These are phyloP conservation scores for Siniperca obscura DNA, from an alignment of 2,797 vertebrate species.

Conservation along the genomic window DNA sequence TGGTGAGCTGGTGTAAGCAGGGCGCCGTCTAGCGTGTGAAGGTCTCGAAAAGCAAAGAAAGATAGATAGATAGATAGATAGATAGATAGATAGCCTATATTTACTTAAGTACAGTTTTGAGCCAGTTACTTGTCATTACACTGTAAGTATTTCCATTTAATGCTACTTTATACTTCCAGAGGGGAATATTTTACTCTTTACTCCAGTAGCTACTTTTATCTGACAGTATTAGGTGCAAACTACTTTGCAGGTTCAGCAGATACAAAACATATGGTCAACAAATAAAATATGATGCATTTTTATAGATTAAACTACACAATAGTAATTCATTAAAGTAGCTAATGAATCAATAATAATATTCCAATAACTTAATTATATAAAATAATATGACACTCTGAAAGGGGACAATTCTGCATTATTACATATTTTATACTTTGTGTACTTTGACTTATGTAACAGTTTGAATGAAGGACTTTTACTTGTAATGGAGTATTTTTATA, in stretches of 20 bases:
- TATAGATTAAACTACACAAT: not conserved
- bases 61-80: not conserved
- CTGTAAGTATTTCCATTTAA: too few species aligned
- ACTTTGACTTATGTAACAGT: not conserved
- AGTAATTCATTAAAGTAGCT: not conserved
- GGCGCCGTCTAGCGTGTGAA: conserved; percentile 70
- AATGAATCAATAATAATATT: not conserved
- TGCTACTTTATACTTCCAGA: not conserved
- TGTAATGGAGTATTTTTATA: not conserved
- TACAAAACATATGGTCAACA: not conserved
- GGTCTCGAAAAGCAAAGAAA: too few species aligned
- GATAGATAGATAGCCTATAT: not conserved
- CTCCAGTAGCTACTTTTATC: too few species aligned
- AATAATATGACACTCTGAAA: not conserved
- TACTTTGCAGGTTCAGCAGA: not conserved
- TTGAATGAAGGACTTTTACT: not conserved
- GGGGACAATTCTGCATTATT: not conserved
- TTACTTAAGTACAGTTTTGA: too few species aligned
- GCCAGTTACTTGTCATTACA: too few species aligned
- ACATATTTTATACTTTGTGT: not conserved
- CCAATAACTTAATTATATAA: not conserved
- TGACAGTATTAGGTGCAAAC: not conserved
- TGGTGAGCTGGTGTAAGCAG: not conserved
- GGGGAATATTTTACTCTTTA: too few species aligned
- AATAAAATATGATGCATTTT: not conserved